Conservation (phyloP, 2,113 vertebrate genomes). For the Hemiprocne comata region DNA sequence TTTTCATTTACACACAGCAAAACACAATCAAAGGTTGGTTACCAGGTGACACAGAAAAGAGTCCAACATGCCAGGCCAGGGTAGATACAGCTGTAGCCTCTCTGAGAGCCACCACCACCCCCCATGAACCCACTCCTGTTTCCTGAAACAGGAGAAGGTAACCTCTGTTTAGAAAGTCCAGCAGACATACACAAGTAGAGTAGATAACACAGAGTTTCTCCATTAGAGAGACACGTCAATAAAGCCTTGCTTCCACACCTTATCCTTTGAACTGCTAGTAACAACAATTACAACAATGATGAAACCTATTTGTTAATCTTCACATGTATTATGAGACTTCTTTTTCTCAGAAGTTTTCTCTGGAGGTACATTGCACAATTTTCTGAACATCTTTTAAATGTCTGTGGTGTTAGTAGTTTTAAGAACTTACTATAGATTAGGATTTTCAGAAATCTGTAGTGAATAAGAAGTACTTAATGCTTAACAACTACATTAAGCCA, state of each 20-base stretch:
- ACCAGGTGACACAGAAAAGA: not conserved
- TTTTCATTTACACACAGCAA: not conserved
- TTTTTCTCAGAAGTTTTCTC: not conserved
- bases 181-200: not conserved
- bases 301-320: not conserved
- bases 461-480: not conserved
- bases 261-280: not conserved
- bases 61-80: not conserved
- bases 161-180: not conserved
- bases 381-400: not conserved
- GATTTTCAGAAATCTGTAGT: slow-evolving; percentile 9
- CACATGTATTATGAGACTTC: not conserved
- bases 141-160: not conserved
- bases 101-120: not conserved
- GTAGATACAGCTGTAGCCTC: not conserved
- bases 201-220: not conserved
- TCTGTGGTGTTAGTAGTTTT: not conserved
- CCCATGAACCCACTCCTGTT: not conserved
- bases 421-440: not conserved
- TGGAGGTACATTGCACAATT: not conserved
- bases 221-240: not conserved
- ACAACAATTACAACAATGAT: not conserved
- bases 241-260: not conserved
- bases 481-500: not conserved
- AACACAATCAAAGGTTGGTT: not conserved